Evolutionary conservation across 2,888 invertebrate species (phyloP).

Genomic region (Acanthococcus lagerstroemiae): DNA sequence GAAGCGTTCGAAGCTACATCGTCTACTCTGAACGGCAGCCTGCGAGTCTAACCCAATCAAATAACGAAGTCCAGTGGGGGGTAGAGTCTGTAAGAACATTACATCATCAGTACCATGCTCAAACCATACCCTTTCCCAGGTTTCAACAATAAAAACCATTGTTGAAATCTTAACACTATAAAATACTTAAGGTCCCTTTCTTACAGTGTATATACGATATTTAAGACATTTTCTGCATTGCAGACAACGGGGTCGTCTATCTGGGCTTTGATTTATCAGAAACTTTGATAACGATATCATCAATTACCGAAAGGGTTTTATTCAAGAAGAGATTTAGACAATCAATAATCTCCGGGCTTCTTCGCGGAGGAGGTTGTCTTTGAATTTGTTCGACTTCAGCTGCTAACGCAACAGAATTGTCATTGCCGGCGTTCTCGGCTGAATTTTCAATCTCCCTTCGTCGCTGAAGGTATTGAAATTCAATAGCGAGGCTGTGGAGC

Average conservation of each 20-base stretch:
- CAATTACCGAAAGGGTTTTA: conserved; percentile 31
- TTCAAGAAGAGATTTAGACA: conserved; percentile 6
- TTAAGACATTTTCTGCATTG: no score
- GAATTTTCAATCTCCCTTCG: background rate
- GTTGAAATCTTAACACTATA: no score
- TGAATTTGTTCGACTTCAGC: background rate
- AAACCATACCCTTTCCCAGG: no score
- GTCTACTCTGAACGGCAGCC: background rate
- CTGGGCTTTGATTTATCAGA: no score
- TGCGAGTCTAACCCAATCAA: conserved; percentile 29
- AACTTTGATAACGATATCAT: background rate
- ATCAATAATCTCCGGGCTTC: conserved; percentile 12
- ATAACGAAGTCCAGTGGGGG: conserved; percentile 21
- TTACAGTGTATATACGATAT: no score
- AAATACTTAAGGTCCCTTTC: no score
- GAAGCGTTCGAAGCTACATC: conserved; percentile 12
- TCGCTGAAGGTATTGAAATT: conserved; percentile 17
- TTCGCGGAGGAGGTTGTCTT: conserved; percentile 16
- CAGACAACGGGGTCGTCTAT: no score
- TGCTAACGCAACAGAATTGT: background rate
- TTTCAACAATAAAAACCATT: no score
- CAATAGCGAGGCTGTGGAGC: conserved; percentile 14
- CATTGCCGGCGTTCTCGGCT: background rate
- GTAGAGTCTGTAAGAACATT: conserved; percentile 13
- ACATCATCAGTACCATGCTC: no score